phyloP scores from a whole-genome alignment of 2,113 vertebrate species.

The Conger conger region DNA sequence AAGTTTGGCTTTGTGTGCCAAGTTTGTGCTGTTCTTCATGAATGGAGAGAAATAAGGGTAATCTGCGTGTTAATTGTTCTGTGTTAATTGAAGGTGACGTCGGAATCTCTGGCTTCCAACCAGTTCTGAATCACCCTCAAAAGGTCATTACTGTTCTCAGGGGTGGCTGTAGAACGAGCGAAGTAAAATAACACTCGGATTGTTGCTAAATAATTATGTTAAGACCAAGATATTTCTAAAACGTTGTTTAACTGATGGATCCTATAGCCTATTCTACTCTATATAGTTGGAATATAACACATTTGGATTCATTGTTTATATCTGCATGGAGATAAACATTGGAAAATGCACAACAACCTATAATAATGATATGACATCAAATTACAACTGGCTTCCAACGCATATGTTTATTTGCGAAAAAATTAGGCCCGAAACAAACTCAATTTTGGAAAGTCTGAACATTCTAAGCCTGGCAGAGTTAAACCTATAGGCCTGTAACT shows the following conservation, averaged over 20 bases:
- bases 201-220: background rate
- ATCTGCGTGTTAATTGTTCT: conserved; percentile 87
- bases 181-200: background rate
- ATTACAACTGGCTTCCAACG: background rate
- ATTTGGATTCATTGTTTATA: background rate
- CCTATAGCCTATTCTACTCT: background rate
- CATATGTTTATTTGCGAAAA: background rate
- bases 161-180: conserved; percentile 8
- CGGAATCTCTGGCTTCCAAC: conserved; percentile 79
- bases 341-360: background rate
- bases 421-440: too few species aligned
- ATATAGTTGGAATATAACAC: background rate
- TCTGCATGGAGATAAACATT: background rate
- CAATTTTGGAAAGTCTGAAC: background rate
- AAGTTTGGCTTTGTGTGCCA: conserved; percentile 69
- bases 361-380: background rate
- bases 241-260: background rate
- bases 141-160: conserved; percentile 62
- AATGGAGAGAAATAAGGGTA: conserved; percentile 69
- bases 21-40: conserved; percentile 57
- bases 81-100: conserved; percentile 91
- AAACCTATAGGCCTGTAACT: background rate
- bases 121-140: conserved; percentile 38
- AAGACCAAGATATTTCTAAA: background rate
- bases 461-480: background rate